phyloP scores from a whole-genome alignment of 2,797 vertebrate species.

The Heteromormyrus szaboi region DNA sequence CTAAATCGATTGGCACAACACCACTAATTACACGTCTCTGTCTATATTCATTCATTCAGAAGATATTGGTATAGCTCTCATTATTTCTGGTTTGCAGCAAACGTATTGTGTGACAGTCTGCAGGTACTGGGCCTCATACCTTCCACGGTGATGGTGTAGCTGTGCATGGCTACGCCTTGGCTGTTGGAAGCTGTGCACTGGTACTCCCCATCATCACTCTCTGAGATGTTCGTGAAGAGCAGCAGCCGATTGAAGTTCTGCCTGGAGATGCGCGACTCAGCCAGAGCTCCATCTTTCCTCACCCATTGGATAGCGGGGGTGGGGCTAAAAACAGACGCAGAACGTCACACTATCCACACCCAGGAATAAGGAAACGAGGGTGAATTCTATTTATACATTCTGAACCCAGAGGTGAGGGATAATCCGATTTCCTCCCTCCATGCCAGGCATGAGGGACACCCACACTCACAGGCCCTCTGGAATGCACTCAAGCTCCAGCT shows the following conservation, averaged over 20 bases:
- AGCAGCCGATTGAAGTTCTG: constrained; percentile 71
- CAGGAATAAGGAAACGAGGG: neutral
- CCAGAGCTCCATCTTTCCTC: constrained; percentile 62
- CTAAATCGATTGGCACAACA: neutral
- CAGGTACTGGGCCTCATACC: constrained; percentile 46
- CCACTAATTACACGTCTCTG: neutral
- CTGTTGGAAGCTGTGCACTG: constrained; percentile 74
- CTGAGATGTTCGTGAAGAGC: constrained; percentile 64
- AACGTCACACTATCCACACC: neutral
- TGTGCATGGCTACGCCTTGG: constrained; percentile 64
- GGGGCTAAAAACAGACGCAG: constrained; percentile 55
- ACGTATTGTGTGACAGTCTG: neutral
- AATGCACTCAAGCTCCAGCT: constrained; percentile 79
- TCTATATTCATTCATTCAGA: neutral
- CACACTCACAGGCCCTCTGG: constrained; percentile 80
- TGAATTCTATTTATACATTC: neutral
- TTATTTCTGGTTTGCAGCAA: neutral
- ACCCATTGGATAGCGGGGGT: constrained; percentile 74
- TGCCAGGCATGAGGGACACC: neutral
- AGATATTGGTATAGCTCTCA: neutral
- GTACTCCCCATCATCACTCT: constrained; percentile 78
- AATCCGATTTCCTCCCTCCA: neutral
- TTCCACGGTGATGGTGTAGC: constrained; percentile 73
- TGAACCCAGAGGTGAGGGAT: neutral
- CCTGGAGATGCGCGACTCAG: constrained; percentile 52